These are phyloP conservation scores for Calyptomena viridis DNA, from an alignment of 2,113 vertebrate genomes.

Conservation along the genomic window DNA sequence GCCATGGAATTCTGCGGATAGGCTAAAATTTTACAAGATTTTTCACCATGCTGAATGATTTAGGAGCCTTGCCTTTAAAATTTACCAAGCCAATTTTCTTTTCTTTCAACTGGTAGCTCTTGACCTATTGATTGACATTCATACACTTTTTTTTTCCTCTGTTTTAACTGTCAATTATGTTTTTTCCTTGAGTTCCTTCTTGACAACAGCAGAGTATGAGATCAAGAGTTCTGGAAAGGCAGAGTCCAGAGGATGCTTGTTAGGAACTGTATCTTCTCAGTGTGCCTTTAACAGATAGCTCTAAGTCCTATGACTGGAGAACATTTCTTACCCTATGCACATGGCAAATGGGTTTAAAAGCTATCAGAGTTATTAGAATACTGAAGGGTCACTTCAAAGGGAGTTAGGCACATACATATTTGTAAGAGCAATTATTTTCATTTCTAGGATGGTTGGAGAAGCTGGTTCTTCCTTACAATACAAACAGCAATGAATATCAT, in stretches of 20 bases:
- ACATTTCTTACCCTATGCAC: neutral
- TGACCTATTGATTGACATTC: neutral
- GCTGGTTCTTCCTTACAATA: neutral
- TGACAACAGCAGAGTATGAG: neutral
- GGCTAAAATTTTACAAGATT: neutral
- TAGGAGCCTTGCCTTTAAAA: neutral
- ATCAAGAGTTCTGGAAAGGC: neutral
- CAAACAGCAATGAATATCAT: neutral
- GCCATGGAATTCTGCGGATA: neutral
- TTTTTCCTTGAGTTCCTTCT: neutral
- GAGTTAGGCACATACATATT: neutral
- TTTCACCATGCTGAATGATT: neutral
- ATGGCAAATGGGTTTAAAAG: neutral
- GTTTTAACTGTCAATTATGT: neutral
- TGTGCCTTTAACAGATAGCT: neutral
- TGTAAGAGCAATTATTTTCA: neutral
- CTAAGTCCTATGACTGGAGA: neutral
- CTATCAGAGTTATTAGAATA: neutral
- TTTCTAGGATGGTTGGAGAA: neutral
- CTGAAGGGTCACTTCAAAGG: neutral
- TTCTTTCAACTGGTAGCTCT: neutral
- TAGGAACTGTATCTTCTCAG: neutral
- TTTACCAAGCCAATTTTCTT: neutral
- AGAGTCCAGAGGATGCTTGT: neutral
- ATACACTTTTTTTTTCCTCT: neutral